These are phyloP conservation scores for Olivierus martensii DNA, from an alignment of 1,140 invertebrate genomes.

Conservation along the genomic window DNA sequence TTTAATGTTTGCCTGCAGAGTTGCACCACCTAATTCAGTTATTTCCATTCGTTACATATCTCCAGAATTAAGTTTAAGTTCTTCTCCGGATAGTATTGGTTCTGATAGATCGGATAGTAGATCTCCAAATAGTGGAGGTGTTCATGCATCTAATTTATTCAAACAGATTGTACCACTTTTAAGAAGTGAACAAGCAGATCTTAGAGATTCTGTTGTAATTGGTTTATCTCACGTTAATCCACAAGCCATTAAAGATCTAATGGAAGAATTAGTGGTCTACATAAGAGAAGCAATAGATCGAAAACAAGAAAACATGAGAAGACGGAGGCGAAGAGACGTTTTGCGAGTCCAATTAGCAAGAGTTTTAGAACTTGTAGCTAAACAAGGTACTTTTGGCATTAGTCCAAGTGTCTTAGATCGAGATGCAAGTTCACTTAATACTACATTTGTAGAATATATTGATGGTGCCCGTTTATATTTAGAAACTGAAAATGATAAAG, in stretches of 20 bases:
- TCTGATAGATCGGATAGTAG: conserved; percentile 51
- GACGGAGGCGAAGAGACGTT: conserved; percentile 74
- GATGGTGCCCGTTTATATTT: conserved; percentile 83
- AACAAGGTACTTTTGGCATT: conserved; percentile 78
- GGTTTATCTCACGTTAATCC: conserved; percentile 74
- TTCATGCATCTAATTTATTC: conserved; percentile 66
- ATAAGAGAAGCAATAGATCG: conserved; percentile 93
- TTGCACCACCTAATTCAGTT: conserved; percentile 65
- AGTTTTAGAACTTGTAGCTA: conserved; percentile 81
- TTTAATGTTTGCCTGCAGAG: conserved; percentile 81
- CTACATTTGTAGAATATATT: conserved; percentile 84
- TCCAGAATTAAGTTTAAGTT: conserved; percentile 66
- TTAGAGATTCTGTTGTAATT: conserved; percentile 80
- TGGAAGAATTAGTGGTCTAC: conserved; percentile 84
- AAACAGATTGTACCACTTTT: conserved; percentile 74
- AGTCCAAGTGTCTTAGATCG: conserved; percentile 70
- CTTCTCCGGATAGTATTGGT: conserved; percentile 71
- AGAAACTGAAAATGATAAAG: conserved; percentile 76
- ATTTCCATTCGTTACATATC: conserved; percentile 70
- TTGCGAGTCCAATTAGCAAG: conserved; percentile 80
- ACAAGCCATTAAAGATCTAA: conserved; percentile 57
- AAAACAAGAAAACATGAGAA: conserved; percentile 90
- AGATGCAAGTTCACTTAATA: conserved; percentile 64
- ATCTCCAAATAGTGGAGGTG: conserved; percentile 28
- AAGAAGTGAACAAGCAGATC: conserved; percentile 79